Percentiles rank a stretch among this genome's conserved stretches.
phyloP scores from a whole-genome alignment of 2,797 vertebrate genomes.

The Siniperca undulata region DNA sequence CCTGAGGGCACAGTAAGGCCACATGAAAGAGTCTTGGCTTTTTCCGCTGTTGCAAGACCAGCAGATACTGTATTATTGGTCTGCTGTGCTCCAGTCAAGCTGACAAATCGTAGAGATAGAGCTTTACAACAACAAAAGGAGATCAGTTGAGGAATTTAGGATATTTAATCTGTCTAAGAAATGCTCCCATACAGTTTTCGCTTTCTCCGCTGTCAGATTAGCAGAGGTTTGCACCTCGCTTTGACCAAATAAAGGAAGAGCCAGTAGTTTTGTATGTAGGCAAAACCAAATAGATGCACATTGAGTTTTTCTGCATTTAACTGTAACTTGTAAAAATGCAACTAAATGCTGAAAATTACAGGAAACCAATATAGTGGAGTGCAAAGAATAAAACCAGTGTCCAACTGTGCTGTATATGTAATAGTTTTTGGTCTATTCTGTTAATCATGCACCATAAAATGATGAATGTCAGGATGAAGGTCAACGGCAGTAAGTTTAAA shows the following conservation, averaged over 20 bases:
- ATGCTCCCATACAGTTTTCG: background rate
- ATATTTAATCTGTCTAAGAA: background rate
- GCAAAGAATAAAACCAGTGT: too few species aligned
- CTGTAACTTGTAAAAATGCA: background rate
- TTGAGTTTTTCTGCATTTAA: background rate
- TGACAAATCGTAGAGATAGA: constrained; percentile 1
- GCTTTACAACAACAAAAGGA: constrained; percentile 24
- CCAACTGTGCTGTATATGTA: background rate
- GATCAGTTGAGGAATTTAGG: constrained; percentile 24
- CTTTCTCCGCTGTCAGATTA: background rate
- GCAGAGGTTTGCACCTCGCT: background rate
- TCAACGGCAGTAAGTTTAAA: background rate
- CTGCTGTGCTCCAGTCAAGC: constrained; percentile 23
- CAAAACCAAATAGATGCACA: background rate
- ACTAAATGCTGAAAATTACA: background rate
- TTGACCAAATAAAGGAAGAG: background rate
- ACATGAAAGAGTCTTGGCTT: background rate
- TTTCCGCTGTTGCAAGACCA: too few species aligned
- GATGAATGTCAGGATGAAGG: background rate
- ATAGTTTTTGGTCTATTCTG: background rate
- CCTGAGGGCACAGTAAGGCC: background rate
- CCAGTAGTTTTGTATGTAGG: too few species aligned
- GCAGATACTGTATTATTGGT: background rate
- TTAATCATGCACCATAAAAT: background rate
- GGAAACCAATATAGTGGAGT: too few species aligned